These are phyloP conservation scores for Ischnura elegans DNA, from an alignment of 2,888 invertebrate species.

Conservation along the genomic window DNA sequence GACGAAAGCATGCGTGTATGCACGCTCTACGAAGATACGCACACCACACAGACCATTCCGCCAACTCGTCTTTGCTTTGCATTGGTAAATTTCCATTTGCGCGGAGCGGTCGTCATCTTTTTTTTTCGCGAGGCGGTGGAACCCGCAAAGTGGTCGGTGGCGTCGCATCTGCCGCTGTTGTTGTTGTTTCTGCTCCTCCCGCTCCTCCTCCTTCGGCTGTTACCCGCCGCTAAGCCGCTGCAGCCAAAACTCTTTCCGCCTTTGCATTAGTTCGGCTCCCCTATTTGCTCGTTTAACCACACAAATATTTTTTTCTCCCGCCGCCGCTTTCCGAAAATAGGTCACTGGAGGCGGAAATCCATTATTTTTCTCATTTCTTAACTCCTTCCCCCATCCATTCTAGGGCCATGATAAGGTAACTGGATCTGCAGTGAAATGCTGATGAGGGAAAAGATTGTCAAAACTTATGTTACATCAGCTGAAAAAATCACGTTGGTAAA, in stretches of 20 bases:
- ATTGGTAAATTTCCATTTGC: background rate
- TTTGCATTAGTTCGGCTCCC: background rate
- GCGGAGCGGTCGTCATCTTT: background rate
- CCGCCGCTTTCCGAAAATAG: background rate
- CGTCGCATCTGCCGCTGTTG: background rate
- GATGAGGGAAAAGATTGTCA: no score
- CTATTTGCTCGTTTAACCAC: background rate
- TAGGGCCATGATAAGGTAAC: background rate
- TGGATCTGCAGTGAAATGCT: background rate
- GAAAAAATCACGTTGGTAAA: no score
- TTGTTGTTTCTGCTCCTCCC: conserved; percentile 13
- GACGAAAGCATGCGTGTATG: no score
- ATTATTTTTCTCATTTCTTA: background rate
- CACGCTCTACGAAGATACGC: no score
- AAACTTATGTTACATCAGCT: no score
- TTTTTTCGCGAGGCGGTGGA: background rate
- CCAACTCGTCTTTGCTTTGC: no score
- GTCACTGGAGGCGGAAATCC: background rate
- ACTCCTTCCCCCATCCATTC: background rate
- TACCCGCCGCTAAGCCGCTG: background rate
- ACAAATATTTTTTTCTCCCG: background rate
- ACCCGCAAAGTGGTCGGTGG: background rate
- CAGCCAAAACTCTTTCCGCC: background rate
- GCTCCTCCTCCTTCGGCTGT: background rate
- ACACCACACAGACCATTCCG: no score